phyloP scores from a whole-genome alignment of 2,797 vertebrate species.

The Capromys pilorides region DNA sequence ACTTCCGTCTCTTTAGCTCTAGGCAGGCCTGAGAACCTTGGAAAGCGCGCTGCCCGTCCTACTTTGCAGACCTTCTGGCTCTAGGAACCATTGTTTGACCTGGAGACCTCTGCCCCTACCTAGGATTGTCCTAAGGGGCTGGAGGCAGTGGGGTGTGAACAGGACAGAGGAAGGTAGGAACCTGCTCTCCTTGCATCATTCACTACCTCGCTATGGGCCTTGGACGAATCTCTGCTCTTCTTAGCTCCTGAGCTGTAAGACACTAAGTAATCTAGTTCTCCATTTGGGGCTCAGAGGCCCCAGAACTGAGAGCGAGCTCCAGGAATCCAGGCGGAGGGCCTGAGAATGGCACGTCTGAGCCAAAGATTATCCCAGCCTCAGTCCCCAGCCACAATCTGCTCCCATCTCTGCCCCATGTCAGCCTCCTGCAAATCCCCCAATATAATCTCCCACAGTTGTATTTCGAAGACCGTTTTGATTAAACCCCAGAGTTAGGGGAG shows the following conservation, averaged over 20 bases:
- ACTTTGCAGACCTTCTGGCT: not conserved
- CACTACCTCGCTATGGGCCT: not conserved
- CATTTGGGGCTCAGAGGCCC: not conserved
- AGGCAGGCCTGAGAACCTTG: too few species aligned
- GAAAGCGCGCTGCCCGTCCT: not conserved
- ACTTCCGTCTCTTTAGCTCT: not conserved
- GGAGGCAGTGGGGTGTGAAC: not conserved
- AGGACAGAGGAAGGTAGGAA: too few species aligned
- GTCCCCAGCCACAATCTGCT: slow-evolving; percentile 67
- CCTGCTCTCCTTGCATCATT: not conserved
- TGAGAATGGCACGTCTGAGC: slow-evolving; percentile 69
- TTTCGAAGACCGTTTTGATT: slow-evolving; percentile 92
- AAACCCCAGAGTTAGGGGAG: slow-evolving; percentile 82
- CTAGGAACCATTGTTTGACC: not conserved
- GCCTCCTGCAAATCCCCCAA: slow-evolving; percentile 89
- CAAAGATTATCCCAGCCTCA: slow-evolving; percentile 46
- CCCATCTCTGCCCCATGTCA: slow-evolving; percentile 86
- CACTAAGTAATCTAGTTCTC: not conserved
- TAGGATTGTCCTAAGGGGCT: not conserved
- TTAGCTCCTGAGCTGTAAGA: not conserved
- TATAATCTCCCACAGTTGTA: slow-evolving; percentile 91
- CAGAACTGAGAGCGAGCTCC: not conserved
- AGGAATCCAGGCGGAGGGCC: not conserved
- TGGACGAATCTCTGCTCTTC: not conserved
- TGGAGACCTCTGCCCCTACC: not conserved